Conservation (phyloP, 2,797 vertebrate genomes). For the Centropyge bicolor region DNA sequence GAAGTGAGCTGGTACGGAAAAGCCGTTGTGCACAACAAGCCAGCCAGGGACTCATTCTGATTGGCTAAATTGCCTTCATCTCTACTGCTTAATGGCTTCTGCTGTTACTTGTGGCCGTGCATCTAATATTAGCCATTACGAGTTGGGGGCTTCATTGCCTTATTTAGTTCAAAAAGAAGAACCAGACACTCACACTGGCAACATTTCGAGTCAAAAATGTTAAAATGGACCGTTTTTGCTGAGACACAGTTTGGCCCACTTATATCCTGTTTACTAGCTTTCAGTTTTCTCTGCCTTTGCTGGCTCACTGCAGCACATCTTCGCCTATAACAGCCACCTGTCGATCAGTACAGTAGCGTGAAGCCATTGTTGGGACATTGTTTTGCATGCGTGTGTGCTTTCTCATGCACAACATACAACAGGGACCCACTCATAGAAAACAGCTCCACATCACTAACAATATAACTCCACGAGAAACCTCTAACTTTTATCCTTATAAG, state of each 20-base stretch:
- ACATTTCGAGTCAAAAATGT: not conserved
- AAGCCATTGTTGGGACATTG: not conserved
- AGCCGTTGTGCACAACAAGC: conserved; percentile 42
- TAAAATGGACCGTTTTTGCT: not conserved
- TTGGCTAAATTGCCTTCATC: conserved; percentile 53
- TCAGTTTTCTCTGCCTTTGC: not conserved
- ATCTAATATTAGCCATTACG: conserved; percentile 42
- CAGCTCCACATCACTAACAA: too few relatives aligned
- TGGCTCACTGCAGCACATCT: not conserved
- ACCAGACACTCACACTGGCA: not conserved
- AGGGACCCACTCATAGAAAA: too few relatives aligned
- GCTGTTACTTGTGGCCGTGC: conserved; percentile 26
- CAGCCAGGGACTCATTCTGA: conserved; percentile 45
- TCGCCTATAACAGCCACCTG: not conserved
- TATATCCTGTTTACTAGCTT: not conserved
- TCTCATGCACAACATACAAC: too few relatives aligned
- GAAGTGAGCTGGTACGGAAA: conserved; percentile 43
- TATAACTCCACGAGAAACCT: too few relatives aligned
- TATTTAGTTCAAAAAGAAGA: not conserved
- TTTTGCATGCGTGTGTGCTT: too few relatives aligned
- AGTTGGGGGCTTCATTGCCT: conserved; percentile 16
- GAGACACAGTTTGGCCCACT: not conserved
- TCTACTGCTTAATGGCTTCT: conserved; percentile 46
- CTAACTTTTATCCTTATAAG: too few relatives aligned
- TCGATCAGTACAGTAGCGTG: not conserved